Base-by-base conservation (phyloP, 2,888 invertebrate genomes). In the Hydrotaea cyrtoneurina region DNA sequence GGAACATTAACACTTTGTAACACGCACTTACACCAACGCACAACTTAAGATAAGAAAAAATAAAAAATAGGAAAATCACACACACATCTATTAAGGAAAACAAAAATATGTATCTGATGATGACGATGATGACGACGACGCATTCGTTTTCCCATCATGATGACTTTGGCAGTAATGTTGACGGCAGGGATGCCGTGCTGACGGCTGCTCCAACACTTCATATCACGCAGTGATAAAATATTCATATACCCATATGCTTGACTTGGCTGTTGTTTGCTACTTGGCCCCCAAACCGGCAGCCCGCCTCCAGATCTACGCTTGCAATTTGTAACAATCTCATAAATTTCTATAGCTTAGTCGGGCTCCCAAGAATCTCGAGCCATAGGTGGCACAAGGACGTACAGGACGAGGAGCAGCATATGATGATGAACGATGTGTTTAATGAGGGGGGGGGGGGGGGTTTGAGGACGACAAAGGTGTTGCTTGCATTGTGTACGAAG, bases 201-300 rank as follows among this genome's bases (percentile, higher is more conserved):
- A 69, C n/a, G 2, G n/a, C 46, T 64, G n/a, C 46, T 17, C 8
- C 39, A 79, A 66, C 57, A 79, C 72, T 76, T 79, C 46, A 50
- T 79, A 76, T 76, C 72, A 72, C 46, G 72, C 76, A 72, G 82
- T 66, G 55, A 76, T 79, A 76, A 76, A 76, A 79, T 66, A 78
- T 79, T 66, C 75, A 46, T 71, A 46, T 71, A 3, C 26, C 53
- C 57, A 53, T 62, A 78, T 59, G 46, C 39, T 50, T 57, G 74
- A n/a, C 36, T 57, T 66, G 11, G 11, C 2, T 69, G 26, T 46
- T 75, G 11, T 50, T 71, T 31, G n/a, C 15, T 13, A 17, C 23
- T 1, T 23, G 50, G 39, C 43, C 55, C 76, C 72, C 15, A n/a
- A 4, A n/a, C n/a, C 15, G 50, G 15, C 50, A 50, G 15, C 50